Base-by-base conservation (phyloP, 2,888 invertebrate species). In the Ceriagrion tenellum region DNA sequence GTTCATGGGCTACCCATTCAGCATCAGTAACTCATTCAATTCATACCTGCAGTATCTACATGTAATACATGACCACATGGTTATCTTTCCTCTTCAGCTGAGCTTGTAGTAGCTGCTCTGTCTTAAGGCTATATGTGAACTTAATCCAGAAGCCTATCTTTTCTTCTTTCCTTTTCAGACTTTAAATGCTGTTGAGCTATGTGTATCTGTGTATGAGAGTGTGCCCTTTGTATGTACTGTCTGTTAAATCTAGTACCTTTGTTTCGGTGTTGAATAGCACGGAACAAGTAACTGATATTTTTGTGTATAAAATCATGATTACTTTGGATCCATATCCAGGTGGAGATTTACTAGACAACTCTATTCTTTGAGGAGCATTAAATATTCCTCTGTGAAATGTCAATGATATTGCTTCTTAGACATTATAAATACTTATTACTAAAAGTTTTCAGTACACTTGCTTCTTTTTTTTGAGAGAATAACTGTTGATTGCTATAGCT, bases 61-160 rank as follows among this genome's bases (percentile, higher is more conserved):
- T 93, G 55, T 93, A 93, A 93, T 26, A 93, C 93, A 69, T 47
- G 40, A 93, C 69, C 93, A 93, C 63, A 74, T 93, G 47, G 69
- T 63, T 63, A 47, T 93, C 69, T 93, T 69, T 93, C 93, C 55
- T 93, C 93, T 74, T 93, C 93, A 74, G 93, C 91, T 35, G 63
- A 91, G 91, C 93, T 93, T 93, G 93, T 93, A 93, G 93, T 93
- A 93, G 93, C 93, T 93, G 93, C 93, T 59, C 93, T 93, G 93
- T 93, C 93, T 93, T 74, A 93, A 93, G 93, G 93, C 93, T 93
- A 55, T 69, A 20, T 93, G 69, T 93, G 93, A 63, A 93, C 69
- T 93, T 63, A 93, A 93, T 93, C 93, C 93, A 69, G 93, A 69
- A 93, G n/a, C 69, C 93, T 93, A 63, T 93, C 93, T 93, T n/a